A percentile compares a stretch with the other conserved stretches of the same genome.
These are phyloP conservation scores for Sebastiscus tertius DNA, from an alignment of 2,797 vertebrate genomes.

Conservation along the genomic window DNA sequence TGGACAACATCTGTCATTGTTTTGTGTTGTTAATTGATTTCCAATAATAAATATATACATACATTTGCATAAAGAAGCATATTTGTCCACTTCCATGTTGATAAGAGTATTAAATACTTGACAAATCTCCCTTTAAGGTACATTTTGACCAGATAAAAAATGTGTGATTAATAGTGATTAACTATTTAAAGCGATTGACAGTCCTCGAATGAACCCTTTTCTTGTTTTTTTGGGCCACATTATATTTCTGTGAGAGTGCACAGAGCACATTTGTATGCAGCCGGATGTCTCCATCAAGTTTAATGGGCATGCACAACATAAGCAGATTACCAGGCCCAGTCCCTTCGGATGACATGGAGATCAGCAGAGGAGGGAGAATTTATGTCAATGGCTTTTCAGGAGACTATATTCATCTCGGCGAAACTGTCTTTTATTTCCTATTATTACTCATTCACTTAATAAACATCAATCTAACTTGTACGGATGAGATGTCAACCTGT, in stretches of 20 bases:
- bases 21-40: too few species aligned
- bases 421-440: neutral
- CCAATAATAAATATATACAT: too few species aligned
- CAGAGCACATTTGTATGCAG: neutral
- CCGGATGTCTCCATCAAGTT: neutral
- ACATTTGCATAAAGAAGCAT: too few species aligned
- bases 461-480: neutral
- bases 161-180: too few species aligned
- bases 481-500: neutral
- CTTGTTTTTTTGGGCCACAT: neutral
- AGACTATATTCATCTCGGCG: neutral
- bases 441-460: neutral
- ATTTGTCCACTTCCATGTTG: too few species aligned
- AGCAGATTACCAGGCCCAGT: slow-evolving; percentile 11
- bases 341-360: slow-evolving; percentile 10
- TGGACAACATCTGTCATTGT: too few species aligned
- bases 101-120: too few species aligned
- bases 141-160: too few species aligned
- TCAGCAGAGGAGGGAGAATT: neutral
- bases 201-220: neutral
- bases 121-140: too few species aligned
- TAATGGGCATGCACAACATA: neutral
- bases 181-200: too few species aligned
- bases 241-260: neutral
- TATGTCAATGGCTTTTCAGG: neutral